Conservation (phyloP, 2,888 invertebrate species). For the Ophioninae sp. region DNA sequence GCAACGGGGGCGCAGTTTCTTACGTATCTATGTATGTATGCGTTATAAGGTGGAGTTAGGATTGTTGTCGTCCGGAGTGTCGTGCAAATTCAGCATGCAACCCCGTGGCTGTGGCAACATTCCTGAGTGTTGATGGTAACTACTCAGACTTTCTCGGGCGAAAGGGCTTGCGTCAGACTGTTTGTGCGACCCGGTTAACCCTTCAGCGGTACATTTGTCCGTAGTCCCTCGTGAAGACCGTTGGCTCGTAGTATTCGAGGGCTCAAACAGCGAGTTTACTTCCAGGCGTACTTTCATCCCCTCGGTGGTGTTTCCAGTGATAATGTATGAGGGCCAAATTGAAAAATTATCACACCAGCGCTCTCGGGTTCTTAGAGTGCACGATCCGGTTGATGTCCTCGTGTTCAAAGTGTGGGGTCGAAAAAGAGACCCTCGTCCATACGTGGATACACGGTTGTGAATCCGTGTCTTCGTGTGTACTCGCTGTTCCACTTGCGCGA, state of each 20-base stretch:
- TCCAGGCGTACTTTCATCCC: conserved; percentile 13
- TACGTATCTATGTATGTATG: conserved; percentile 6
- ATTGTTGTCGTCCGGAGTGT: conserved; percentile 69
- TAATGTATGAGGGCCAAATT: conserved; percentile 80
- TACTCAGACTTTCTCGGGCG: conserved; percentile 71
- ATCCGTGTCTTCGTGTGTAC: conserved; percentile 36
- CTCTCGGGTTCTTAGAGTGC: conserved; percentile 52
- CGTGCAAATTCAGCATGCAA: conserved; percentile 61
- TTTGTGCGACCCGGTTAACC: conserved; percentile 55
- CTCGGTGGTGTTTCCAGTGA: conserved; percentile 64
- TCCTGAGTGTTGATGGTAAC: conserved; percentile 63
- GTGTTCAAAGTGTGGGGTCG: conserved; percentile 64
- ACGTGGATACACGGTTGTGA: conserved; percentile 5
- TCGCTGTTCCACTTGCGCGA: conserved; percentile 35
- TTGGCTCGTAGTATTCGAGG: conserved; percentile 25
- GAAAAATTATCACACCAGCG: conserved; percentile 80
- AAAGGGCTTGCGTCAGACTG: conserved; percentile 72
- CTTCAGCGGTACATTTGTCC: conserved; percentile 36
- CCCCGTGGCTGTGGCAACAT: conserved; percentile 30
- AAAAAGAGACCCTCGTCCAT: conserved; percentile 9
- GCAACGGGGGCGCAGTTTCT: conserved; percentile 41
- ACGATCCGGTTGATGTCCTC: conserved; percentile 41
- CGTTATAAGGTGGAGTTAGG: conserved; percentile 63
- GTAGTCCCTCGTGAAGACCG: background rate
- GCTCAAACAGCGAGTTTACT: conserved; percentile 37